Conservation (phyloP, 2,797 vertebrate genomes). For the Epinephelus malabaricus region DNA sequence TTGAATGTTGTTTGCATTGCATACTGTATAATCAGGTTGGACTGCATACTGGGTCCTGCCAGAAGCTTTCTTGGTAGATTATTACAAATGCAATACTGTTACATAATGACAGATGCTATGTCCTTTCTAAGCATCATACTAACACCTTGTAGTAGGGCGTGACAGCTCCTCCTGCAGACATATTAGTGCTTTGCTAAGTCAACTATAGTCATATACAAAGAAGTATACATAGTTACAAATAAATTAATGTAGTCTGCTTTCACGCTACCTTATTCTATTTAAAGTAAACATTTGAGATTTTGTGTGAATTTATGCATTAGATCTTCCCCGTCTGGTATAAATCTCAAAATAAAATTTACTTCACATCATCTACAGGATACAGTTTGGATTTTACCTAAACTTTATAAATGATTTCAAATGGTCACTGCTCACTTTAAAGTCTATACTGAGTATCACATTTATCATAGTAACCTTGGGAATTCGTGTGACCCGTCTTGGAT, state of each 20-base stretch:
- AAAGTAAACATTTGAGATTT: not conserved
- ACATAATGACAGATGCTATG: not conserved
- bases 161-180: not conserved
- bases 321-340: too few species aligned
- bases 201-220: not conserved
- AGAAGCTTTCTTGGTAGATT: not conserved
- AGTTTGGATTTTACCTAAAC: not conserved
- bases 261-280: not conserved
- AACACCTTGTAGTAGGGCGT: not conserved
- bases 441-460: not conserved
- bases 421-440: conserved; percentile 12
- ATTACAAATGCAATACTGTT: not conserved
- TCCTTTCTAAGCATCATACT: not conserved
- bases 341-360: too few species aligned
- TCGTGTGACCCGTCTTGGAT: not conserved
- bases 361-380: not conserved
- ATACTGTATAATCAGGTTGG: not conserved
- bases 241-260: too few species aligned
- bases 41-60: not conserved
- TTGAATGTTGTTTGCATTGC: not conserved
- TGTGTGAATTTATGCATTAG: too few species aligned
- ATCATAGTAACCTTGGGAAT: conserved; percentile 13
- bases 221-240: not conserved
- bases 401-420: conserved; percentile 13
- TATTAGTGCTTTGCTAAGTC: not conserved